Evolutionary conservation across 2,888 invertebrate species (phyloP).

Genomic region (Synanthedon andrenaeformis): DNA sequence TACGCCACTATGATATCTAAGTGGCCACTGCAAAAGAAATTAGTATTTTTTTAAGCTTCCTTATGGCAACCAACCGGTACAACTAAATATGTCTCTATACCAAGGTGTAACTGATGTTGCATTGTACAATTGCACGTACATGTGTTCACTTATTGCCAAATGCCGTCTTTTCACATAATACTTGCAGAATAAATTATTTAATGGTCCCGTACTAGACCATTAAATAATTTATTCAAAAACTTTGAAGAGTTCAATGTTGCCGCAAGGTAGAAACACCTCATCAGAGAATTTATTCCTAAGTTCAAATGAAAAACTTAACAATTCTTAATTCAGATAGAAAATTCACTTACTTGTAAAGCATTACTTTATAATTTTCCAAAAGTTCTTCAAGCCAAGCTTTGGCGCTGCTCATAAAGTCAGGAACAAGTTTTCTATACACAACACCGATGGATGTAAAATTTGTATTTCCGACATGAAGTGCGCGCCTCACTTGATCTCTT

Average conservation of each 20-base stretch:
- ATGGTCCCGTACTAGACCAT: too few relatives aligned
- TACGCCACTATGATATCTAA: conserved; percentile 76
- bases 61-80: neutral
- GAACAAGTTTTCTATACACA: conserved; percentile 61
- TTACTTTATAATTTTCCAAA: conserved; percentile 65
- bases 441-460: conserved; percentile 62
- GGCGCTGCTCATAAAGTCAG: conserved; percentile 70
- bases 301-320: too few relatives aligned
- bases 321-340: neutral
- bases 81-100: too few relatives aligned
- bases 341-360: conserved; percentile 70
- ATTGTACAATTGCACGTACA: too few relatives aligned
- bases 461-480: conserved; percentile 64
- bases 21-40: conserved; percentile 51
- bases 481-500: conserved; percentile 48
- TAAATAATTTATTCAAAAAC: too few relatives aligned
- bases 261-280: too few relatives aligned
- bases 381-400: conserved; percentile 68
- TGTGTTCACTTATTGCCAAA: too few relatives aligned
- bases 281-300: too few relatives aligned
- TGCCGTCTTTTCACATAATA: too few relatives aligned
- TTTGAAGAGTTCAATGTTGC: too few relatives aligned
- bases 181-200: too few relatives aligned
- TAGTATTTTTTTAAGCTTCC: neutral
- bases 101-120: too few relatives aligned